A percentile compares a stretch with the other conserved stretches of the same genome.
Conservation (phyloP, 2,797 vertebrate species). For the Botia almorhae region DNA sequence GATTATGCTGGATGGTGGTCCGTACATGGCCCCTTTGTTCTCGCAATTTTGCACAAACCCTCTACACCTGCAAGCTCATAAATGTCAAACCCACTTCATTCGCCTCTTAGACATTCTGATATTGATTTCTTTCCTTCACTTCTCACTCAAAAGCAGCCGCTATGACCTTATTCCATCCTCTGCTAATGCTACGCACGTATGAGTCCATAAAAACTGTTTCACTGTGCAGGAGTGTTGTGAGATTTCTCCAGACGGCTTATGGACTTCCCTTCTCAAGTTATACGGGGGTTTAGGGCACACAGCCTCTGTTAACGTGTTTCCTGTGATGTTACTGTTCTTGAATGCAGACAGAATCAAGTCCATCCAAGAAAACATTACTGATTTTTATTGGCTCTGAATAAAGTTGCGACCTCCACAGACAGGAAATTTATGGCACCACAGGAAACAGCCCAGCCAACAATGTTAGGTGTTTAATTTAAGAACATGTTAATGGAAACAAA, state of each 20-base stretch:
- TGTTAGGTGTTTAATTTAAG: too few species aligned
- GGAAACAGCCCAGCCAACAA: not conserved
- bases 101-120: constrained; percentile 40
- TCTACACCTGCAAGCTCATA: constrained; percentile 40
- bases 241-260: constrained; percentile 43
- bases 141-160: constrained; percentile 53
- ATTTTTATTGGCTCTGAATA: constrained; percentile 8
- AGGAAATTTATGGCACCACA: not conserved
- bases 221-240: constrained; percentile 19
- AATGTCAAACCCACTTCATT: constrained; percentile 40
- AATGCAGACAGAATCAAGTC: not conserved
- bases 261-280: constrained; percentile 20
- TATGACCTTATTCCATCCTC: constrained; percentile 34
- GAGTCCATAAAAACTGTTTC: constrained; percentile 32
- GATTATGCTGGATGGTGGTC: constrained; percentile 38
- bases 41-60: constrained; percentile 1
- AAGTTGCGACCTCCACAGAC: not conserved
- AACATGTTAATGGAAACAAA: too few species aligned
- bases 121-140: constrained; percentile 60
- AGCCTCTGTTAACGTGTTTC: constrained; percentile 20
- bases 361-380: not conserved
- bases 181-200: constrained; percentile 39
- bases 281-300: constrained; percentile 8
- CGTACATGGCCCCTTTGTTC: constrained; percentile 4
- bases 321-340: constrained; percentile 10